Percentiles rank a stretch among this genome's conserved stretches.
These are phyloP conservation scores for Lasioglossum figueresi DNA, from an alignment of 2,888 invertebrate genomes.

Conservation along the genomic window DNA sequence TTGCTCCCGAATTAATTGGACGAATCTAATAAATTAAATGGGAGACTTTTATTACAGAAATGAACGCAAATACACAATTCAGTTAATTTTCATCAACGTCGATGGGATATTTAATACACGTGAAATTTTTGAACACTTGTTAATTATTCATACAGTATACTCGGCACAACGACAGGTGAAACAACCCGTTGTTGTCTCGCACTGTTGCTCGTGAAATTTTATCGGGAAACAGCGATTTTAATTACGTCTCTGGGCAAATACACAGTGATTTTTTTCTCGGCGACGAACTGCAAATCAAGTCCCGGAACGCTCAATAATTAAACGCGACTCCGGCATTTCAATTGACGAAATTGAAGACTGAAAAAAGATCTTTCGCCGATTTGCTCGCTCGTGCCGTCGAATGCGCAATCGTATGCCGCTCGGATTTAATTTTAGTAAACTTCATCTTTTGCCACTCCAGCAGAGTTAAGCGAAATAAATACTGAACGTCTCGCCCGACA, in stretches of 20 bases:
- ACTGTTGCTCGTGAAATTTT: conserved; percentile 15
- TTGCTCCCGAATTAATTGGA: background rate
- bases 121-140: background rate
- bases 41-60: background rate
- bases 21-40: background rate
- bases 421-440: background rate
- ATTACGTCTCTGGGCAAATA: conserved; percentile 21
- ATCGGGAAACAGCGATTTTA: conserved; percentile 22
- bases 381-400: background rate
- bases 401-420: background rate
- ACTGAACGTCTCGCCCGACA: background rate
- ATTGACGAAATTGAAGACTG: conserved; percentile 21
- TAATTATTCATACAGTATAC: background rate
- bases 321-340: conserved; percentile 20
- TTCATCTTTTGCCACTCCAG: background rate
- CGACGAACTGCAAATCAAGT: conserved; percentile 20
- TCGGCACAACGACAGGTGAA: background rate
- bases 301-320: conserved; percentile 31
- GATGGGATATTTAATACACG: background rate
- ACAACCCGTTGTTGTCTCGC: conserved; percentile 3
- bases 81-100: background rate
- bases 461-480: background rate
- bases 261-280: conserved; percentile 6
- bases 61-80: background rate
- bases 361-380: conserved; percentile 2